Percentiles rank a stretch among this genome's conserved stretches.
phyloP scores from a whole-genome alignment of 2,888 invertebrate species.

The Andrena bicolor region DNA sequence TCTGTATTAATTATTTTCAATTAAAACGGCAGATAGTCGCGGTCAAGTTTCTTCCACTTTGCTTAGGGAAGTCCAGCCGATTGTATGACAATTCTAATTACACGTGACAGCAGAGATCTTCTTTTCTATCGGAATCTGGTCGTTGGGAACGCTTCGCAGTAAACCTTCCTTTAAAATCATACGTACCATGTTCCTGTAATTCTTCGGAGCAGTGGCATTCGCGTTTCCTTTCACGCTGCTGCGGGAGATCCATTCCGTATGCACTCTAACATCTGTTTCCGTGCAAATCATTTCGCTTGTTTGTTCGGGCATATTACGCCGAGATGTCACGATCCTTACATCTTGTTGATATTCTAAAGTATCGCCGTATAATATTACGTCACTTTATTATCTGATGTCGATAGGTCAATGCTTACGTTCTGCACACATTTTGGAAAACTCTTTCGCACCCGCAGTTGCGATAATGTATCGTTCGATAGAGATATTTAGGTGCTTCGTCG shows the following conservation, averaged over 20 bases:
- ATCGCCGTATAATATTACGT: slow-evolving; percentile 60
- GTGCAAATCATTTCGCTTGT: slow-evolving; percentile 49
- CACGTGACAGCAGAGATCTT: neutral
- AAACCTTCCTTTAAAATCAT: slow-evolving; percentile 7
- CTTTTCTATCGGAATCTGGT: neutral
- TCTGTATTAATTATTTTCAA: slow-evolving; percentile 26
- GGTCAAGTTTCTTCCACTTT: slow-evolving; percentile 4
- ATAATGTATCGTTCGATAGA: slow-evolving; percentile 12
- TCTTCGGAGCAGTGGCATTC: slow-evolving; percentile 48
- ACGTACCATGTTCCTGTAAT: slow-evolving; percentile 47
- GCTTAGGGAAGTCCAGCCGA: neutral
- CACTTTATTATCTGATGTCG: slow-evolving; percentile 71
- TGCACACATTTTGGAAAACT: slow-evolving; percentile 40
- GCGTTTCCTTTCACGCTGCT: slow-evolving; percentile 29
- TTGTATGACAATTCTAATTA: slow-evolving; percentile 25
- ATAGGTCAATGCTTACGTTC: slow-evolving; percentile 73
- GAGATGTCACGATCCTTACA: slow-evolving; percentile 33
- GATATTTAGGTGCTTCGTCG: slow-evolving; percentile 15
- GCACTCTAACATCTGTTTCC: slow-evolving; percentile 37
- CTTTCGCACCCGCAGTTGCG: neutral
- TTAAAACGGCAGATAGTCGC: slow-evolving; percentile 9
- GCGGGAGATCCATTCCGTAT: slow-evolving; percentile 56
- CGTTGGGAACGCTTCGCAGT: neutral
- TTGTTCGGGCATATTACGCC: slow-evolving; percentile 19
- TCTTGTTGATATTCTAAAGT: slow-evolving; percentile 56